A percentile compares a stretch with the other conserved stretches of the same genome.
phyloP scores from a whole-genome alignment of 2,113 vertebrate species.

The Brienomyrus longianalis region DNA sequence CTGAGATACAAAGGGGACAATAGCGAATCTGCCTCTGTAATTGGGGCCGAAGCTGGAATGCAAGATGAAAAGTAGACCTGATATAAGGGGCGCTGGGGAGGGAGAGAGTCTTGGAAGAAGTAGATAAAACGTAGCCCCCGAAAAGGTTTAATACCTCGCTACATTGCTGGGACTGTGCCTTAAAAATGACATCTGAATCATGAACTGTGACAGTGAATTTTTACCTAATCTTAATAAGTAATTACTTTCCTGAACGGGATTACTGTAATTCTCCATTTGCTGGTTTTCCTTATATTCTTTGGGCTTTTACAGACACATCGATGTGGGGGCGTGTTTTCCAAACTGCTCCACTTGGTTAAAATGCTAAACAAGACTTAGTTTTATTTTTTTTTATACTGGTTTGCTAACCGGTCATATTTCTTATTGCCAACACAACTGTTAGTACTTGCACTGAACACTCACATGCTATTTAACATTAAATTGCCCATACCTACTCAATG shows the following conservation, averaged over 20 bases:
- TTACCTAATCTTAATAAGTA: not conserved
- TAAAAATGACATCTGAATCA: slow-evolving; percentile 17
- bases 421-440: not conserved
- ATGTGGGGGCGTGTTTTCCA: not conserved
- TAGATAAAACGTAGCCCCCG: not conserved
- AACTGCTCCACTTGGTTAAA: not conserved
- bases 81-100: not conserved
- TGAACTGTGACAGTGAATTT: slow-evolving; percentile 7
- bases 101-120: not conserved
- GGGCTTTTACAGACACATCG: not conserved
- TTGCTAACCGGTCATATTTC: not conserved
- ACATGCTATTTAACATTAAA: not conserved
- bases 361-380: not conserved
- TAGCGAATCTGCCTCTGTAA: slow-evolving; percentile 1
- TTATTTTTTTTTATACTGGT: not conserved
- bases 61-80: not conserved
- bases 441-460: not conserved
- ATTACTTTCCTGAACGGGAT: not conserved
- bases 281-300: not conserved
- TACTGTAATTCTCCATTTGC: not conserved
- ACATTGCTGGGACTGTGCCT: slow-evolving; percentile 1
- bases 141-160: slow-evolving; percentile 11
- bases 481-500: not conserved
- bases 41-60: slow-evolving; percentile 3
- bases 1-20: not conserved